Conservation (phyloP, 2,797 vertebrate species). For the Nyctibius grandis region DNA sequence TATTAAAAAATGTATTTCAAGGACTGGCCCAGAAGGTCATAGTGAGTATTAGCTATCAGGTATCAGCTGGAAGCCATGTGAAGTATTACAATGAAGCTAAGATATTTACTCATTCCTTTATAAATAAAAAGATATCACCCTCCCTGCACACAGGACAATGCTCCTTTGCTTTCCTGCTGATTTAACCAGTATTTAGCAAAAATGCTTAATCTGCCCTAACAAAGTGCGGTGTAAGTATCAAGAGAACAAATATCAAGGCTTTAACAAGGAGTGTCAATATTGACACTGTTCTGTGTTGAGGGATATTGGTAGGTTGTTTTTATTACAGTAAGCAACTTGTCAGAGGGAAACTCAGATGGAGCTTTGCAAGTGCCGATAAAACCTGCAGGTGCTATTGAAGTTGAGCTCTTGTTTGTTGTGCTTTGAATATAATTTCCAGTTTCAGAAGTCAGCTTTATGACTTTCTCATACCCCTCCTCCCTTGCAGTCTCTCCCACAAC, state of each 20-base stretch:
- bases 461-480: background rate
- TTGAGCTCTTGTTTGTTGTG: slow-evolving; percentile 23
- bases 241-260: slow-evolving; percentile 59
- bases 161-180: background rate
- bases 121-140: background rate
- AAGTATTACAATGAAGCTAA: background rate
- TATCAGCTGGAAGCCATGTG: background rate
- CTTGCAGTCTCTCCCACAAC: background rate
- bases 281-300: slow-evolving; percentile 48
- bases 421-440: slow-evolving; percentile 46
- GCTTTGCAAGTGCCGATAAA: slow-evolving; percentile 53
- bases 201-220: slow-evolving; percentile 43
- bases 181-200: slow-evolving; percentile 45
- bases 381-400: slow-evolving; percentile 58
- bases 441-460: slow-evolving; percentile 26
- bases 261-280: slow-evolving; percentile 61
- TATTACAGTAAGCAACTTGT: slow-evolving; percentile 67
- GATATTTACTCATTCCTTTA: background rate
- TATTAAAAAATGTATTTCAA: background rate
- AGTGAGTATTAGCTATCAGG: background rate
- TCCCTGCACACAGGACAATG: background rate
- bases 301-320: slow-evolving; percentile 62
- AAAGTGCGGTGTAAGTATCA: slow-evolving; percentile 2
- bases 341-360: slow-evolving; percentile 51
- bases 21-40: background rate